Conservation (phyloP, 2,888 invertebrate species). For the Ormyrus pomaceus region DNA sequence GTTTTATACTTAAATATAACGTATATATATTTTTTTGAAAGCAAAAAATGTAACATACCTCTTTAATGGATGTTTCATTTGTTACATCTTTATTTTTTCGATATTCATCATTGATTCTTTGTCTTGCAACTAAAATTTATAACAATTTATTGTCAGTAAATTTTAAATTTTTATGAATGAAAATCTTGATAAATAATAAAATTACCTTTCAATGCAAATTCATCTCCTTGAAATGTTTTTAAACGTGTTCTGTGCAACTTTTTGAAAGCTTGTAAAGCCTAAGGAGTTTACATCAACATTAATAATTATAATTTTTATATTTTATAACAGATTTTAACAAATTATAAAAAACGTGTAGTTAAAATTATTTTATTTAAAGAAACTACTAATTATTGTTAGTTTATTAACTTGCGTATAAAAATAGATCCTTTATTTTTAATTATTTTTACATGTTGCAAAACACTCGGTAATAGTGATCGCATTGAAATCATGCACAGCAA, state of each 20-base stretch:
- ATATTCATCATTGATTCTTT: slow-evolving; percentile 87
- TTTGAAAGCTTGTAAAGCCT: slow-evolving; percentile 85
- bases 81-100: slow-evolving; percentile 81
- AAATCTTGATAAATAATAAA: slow-evolving; percentile 1
- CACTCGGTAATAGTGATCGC: too few species aligned
- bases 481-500: too few species aligned
- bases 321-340: too few species aligned
- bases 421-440: too few species aligned
- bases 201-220: slow-evolving; percentile 78
- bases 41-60: slow-evolving; percentile 75
- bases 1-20: slow-evolving; percentile 36
- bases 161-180: neutral
- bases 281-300: slow-evolving; percentile 19
- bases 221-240: slow-evolving; percentile 83
- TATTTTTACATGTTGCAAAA: neutral
- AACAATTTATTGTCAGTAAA: neutral
- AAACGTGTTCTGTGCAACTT: slow-evolving; percentile 83
- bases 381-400: too few species aligned
- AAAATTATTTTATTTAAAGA: neutral
- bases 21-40: neutral
- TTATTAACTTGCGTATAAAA: too few species aligned
- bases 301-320: neutral
- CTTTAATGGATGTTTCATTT: slow-evolving; percentile 80
- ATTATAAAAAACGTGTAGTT: neutral
- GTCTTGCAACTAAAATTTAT: slow-evolving; percentile 77